These are phyloP conservation scores for Heliconius nattereri DNA, from an alignment of 1,140 invertebrate genomes.

Conservation along the genomic window DNA sequence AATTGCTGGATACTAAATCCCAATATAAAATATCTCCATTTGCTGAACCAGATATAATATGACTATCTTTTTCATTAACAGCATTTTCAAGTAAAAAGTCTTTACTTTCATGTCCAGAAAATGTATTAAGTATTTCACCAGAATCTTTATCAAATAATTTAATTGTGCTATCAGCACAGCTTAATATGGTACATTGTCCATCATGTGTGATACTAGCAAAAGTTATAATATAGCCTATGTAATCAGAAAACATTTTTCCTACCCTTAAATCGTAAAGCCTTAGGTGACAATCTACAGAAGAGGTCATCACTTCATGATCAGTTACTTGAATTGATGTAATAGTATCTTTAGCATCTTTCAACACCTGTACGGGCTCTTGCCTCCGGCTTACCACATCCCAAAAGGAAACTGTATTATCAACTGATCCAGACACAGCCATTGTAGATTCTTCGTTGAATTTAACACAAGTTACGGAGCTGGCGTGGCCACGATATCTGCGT, in stretches of 20 bases:
- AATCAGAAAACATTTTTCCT: slow-evolving; percentile 92
- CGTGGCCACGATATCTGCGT: slow-evolving; percentile 92
- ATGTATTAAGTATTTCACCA: slow-evolving; percentile 82
- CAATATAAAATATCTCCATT: slow-evolving; percentile 93
- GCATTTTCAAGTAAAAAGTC: slow-evolving; percentile 94
- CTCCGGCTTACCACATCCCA: slow-evolving; percentile 87
- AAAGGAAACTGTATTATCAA: slow-evolving; percentile 94
- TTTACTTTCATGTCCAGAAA: slow-evolving; percentile 88
- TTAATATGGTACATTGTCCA: slow-evolving; percentile 92
- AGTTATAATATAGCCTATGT: slow-evolving; percentile 90
- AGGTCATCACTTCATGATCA: slow-evolving; percentile 94
- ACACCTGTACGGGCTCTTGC: slow-evolving; percentile 81
- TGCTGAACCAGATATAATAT: slow-evolving; percentile 93
- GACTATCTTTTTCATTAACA: slow-evolving; percentile 90
- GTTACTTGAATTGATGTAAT: slow-evolving; percentile 93
- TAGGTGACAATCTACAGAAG: slow-evolving; percentile 94
- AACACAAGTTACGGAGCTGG: slow-evolving; percentile 93
- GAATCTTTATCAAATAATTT: slow-evolving; percentile 92
- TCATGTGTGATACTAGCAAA: slow-evolving; percentile 90
- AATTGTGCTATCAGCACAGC: slow-evolving; percentile 90
- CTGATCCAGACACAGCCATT: slow-evolving; percentile 93
- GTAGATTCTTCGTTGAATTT: slow-evolving; percentile 97
- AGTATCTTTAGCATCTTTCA: slow-evolving; percentile 96
- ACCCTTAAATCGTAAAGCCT: slow-evolving; percentile 95
- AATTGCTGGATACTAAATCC: slow-evolving; percentile 90